Conservation (phyloP, 2,888 invertebrate genomes). For the Troilus luridus region DNA sequence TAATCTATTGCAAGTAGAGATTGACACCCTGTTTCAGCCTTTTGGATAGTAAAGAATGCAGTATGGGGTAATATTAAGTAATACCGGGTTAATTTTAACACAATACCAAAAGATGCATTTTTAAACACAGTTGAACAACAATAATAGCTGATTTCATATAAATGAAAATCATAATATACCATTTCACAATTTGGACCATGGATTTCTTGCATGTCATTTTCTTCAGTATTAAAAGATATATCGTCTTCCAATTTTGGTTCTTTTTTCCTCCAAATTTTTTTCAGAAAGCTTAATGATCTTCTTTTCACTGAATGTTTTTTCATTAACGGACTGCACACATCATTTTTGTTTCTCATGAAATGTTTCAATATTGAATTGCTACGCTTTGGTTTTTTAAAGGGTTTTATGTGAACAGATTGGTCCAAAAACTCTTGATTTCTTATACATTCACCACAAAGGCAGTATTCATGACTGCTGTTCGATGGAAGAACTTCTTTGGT, state of each 20-base stretch:
- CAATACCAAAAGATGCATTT: background rate
- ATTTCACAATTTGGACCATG: constrained; percentile 62
- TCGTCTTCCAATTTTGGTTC: constrained; percentile 64
- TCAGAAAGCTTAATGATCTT: constrained; percentile 65
- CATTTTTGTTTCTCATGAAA: constrained; percentile 59
- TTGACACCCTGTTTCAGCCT: background rate
- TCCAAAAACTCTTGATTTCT: constrained; percentile 50
- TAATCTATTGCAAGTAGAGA: background rate
- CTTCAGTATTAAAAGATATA: constrained; percentile 59
- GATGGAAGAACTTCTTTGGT: constrained; percentile 62
- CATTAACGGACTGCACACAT: constrained; percentile 39
- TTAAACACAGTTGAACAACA: background rate
- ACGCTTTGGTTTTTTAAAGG: constrained; percentile 49
- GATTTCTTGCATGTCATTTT: constrained; percentile 62
- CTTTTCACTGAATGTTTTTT: constrained; percentile 62
- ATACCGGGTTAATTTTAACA: background rate
- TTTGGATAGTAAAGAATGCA: background rate
- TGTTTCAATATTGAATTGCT: constrained; percentile 65
- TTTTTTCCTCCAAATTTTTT: constrained; percentile 64
- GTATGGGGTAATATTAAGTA: background rate
- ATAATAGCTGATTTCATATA: background rate
- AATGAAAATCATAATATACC: constrained; percentile 56
- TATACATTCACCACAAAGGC: constrained; percentile 33
- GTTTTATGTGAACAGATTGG: background rate
- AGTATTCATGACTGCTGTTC: constrained; percentile 43